A percentile compares a stretch with the other conserved stretches of the same genome.
Conservation (phyloP, 2,888 invertebrate species). For the Agapetus fuscipes region DNA sequence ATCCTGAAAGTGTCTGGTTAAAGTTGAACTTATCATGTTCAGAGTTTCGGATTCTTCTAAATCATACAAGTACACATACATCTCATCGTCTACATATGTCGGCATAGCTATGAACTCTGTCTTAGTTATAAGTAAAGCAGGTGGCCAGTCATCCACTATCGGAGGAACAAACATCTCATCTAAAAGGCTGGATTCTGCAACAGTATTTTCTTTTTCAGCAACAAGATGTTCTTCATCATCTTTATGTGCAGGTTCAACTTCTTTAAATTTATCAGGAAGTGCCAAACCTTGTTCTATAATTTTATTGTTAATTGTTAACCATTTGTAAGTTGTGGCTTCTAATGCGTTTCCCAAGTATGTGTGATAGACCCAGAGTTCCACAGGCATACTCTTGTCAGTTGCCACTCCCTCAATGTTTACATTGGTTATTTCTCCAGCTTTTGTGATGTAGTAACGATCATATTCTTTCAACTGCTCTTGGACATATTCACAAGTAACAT, state of each 20-base stretch:
- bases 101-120: constrained; percentile 49
- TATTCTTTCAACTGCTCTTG: constrained; percentile 43
- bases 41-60: constrained; percentile 29
- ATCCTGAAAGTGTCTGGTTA: constrained; percentile 39
- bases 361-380: constrained; percentile 57
- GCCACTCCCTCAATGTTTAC: no score
- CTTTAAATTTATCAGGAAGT: constrained; percentile 30
- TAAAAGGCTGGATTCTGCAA: no score
- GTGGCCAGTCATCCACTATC: constrained; percentile 47
- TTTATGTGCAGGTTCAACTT: constrained; percentile 25
- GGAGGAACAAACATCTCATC: constrained; percentile 11
- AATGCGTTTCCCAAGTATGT: constrained; percentile 52
- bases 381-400: constrained; percentile 46
- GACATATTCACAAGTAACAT: constrained; percentile 50
- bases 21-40: constrained; percentile 39
- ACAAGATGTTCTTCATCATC: constrained; percentile 24
- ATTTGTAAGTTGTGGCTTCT: constrained; percentile 52
- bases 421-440: constrained; percentile 39
- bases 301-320: constrained; percentile 55
- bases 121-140: constrained; percentile 40
- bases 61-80: constrained; percentile 28
- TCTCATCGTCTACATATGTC: constrained; percentile 50
- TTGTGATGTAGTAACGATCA: constrained; percentile 43
- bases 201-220: no score
- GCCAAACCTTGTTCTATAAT: constrained; percentile 60